Conservation (phyloP, 2,113 vertebrate genomes). For the Patagioenas fasciata region DNA sequence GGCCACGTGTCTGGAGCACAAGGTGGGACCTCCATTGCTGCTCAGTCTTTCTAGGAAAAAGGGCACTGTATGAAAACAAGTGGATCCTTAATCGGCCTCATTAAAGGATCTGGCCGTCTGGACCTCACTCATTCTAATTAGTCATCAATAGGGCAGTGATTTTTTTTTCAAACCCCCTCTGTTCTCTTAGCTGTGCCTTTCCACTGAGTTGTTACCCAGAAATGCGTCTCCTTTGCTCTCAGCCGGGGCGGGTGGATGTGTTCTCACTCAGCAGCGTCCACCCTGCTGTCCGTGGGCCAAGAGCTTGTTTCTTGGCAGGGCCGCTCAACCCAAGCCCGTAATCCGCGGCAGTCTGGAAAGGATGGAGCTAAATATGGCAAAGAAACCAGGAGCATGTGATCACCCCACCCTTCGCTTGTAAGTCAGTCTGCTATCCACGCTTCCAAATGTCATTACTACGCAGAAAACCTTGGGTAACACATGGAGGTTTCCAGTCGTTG, state of each 20-base stretch:
- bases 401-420: slow-evolving; percentile 35
- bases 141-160: not conserved
- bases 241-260: not conserved
- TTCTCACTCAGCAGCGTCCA: slow-evolving; percentile 42
- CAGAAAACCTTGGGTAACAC: not conserved
- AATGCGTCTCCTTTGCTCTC: not conserved
- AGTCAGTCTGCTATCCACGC: slow-evolving; percentile 9
- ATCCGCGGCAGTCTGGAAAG: slow-evolving; percentile 19
- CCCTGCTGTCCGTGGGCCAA: slow-evolving; percentile 3
- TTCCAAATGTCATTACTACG: slow-evolving; percentile 37
- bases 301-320: slow-evolving; percentile 57
- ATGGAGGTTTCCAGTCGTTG: not conserved
- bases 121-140: slow-evolving; percentile 53
- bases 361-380: slow-evolving; percentile 38
- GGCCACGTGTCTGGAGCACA: not conserved
- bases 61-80: not conserved
- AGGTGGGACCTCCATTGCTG: not conserved
- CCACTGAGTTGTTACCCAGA: not conserved
- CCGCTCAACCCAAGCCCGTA: not conserved
- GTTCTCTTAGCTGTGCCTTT: not conserved
- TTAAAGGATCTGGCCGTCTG: slow-evolving; percentile 38
- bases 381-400: slow-evolving; percentile 34
- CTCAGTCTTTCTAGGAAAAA: slow-evolving; percentile 57
- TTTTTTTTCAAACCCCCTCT: not conserved
- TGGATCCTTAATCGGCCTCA: slow-evolving; percentile 37